phyloP scores from a whole-genome alignment of 2,888 invertebrate species.

The Himalopsyche tibetana region DNA sequence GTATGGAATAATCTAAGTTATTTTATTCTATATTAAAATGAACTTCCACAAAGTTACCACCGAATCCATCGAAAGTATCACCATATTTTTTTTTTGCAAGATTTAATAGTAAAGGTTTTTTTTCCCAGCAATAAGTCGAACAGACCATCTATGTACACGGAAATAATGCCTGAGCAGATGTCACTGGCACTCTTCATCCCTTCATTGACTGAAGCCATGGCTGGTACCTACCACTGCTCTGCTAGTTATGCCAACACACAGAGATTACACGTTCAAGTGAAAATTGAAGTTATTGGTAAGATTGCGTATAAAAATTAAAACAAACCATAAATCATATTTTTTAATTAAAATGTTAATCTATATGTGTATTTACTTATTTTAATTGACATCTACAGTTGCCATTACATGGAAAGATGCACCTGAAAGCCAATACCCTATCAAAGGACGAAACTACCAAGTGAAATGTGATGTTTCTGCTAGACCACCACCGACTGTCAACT shows the following conservation, averaged over 20 bases:
- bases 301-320: constrained; percentile 13
- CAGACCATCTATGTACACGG: constrained; percentile 82
- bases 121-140: constrained; percentile 4
- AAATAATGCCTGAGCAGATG: constrained; percentile 75
- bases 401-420: constrained; percentile 93
- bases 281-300: constrained; percentile 85
- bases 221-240: constrained; percentile 88
- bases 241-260: constrained; percentile 87
- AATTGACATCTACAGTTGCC: constrained; percentile 79
- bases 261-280: constrained; percentile 80
- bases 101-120: too few species aligned
- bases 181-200: constrained; percentile 85
- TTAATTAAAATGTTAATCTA: not conserved
- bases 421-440: constrained; percentile 87
- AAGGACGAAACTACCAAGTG: constrained; percentile 85
- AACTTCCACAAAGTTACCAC: too few species aligned
- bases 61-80: too few species aligned
- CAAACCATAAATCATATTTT: not conserved
- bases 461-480: constrained; percentile 90
- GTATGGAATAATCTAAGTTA: too few species aligned
- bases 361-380: not conserved
- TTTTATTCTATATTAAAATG: too few species aligned
- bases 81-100: too few species aligned
- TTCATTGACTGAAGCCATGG: constrained; percentile 84
- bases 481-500: constrained; percentile 90